Evolutionary conservation across 1,140 invertebrate species (phyloP).

Genomic region (Capitella teleta): DNA sequence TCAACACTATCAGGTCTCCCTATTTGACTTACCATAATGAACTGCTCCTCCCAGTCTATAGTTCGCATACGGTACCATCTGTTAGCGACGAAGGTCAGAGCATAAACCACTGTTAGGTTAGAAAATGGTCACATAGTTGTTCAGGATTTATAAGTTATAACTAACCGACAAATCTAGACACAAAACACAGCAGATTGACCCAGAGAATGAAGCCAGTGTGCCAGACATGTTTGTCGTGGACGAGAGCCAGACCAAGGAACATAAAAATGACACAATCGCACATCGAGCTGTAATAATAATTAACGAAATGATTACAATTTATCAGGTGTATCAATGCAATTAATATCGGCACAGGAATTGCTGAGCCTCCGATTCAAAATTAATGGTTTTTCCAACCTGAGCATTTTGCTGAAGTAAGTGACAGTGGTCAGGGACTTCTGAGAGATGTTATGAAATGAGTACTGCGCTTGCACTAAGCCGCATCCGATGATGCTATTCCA

Average conservation of each 20-base stretch:
- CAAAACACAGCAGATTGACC: conserved; percentile 86
- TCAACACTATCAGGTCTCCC: no score
- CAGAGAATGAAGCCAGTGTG: conserved; percentile 90
- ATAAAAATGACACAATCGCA: conserved; percentile 96
- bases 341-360: not conserved
- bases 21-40: conserved; percentile 12
- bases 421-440: conserved; percentile 95
- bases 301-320: not conserved
- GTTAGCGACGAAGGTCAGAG: conserved; percentile 4
- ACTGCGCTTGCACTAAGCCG: conserved; percentile 98
- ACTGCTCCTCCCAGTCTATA: conserved; percentile 10
- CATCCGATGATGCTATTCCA: conserved; percentile 83
- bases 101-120: conserved; percentile 5
- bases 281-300: conserved; percentile 20
- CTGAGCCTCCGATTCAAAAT: not conserved
- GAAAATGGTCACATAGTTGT: not conserved
- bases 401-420: conserved; percentile 97
- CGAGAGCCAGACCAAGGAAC: conserved; percentile 85
- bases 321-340: not conserved
- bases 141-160: conserved; percentile 22
- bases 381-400: conserved; percentile 39
- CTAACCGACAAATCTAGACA: conserved; percentile 71
- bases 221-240: conserved; percentile 86
- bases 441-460: conserved; percentile 85
- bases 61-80: conserved; percentile 1